Evolutionary conservation across 1,140 invertebrate species (phyloP), one percentile per base, ranked within the genome.

Genomic region (Heliconius congener): DNA sequence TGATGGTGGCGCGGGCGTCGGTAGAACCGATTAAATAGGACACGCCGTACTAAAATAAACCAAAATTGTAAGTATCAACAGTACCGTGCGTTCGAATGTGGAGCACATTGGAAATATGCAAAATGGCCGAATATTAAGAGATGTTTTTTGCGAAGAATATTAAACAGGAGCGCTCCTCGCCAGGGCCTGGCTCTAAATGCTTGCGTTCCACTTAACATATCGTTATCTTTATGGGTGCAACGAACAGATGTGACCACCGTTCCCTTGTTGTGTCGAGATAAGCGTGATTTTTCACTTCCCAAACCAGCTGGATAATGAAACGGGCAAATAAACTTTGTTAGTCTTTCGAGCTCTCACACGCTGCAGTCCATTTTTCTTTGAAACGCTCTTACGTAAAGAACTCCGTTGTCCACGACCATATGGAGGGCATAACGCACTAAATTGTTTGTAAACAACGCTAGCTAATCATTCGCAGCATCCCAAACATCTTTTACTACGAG

Each of bases 41-140:
- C 93, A 93, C 88, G 91, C 87, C 85, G 93, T 93, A 93, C 87
- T 90, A 91, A 94, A 94, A 94, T 94, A 94, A 94, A 93, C 91
- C 88, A 87, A 88, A 91, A 90, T 87, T 89, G 87, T 90, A 89
- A 90, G 88, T 91, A 91, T 90, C 88, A 91, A 89, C 87, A 81
- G 88, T 88, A 93, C 92, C 92, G 91, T 89, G 82, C 89, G 89
- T 80, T 93, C 88, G 89, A 91, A 93, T 91, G 93, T 92, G 92
- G 91, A 94, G 87, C 91, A 93, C 92, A 93, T 93, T 86, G 86
- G 80, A 90, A 91, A 89, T 93, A 92, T 90, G 88, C 88, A 92
- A 94, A 91, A 94, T 93, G 90, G 91, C 90, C 78, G 89, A 79
- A 82, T 77, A 55, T 27, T 5, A 1, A 39, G 76, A 73, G 19